phyloP scores from a whole-genome alignment of 2,797 vertebrate genomes.

The Lagodon rhomboides region DNA sequence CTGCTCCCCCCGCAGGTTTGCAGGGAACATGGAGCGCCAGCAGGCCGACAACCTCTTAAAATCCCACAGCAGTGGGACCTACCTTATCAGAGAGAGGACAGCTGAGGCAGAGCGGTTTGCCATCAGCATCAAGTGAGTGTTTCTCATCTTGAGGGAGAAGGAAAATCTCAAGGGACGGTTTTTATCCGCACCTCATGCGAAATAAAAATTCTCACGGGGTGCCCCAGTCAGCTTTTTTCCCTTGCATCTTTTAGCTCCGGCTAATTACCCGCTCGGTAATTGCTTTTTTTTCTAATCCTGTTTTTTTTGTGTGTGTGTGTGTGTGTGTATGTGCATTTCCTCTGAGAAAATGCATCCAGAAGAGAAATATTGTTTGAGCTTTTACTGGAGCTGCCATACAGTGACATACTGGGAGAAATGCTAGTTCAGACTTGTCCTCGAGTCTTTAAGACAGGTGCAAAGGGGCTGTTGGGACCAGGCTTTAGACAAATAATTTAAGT shows the following conservation, averaged over 20 bases:
- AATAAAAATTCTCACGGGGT: constrained; percentile 47
- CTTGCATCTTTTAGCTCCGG: constrained; percentile 43
- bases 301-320: constrained; percentile 8
- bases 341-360: constrained; percentile 32
- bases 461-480: constrained; percentile 21
- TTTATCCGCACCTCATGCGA: constrained; percentile 49
- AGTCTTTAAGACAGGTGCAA: constrained; percentile 37
- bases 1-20: constrained; percentile 88
- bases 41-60: constrained; percentile 97
- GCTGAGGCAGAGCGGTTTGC: constrained; percentile 97
- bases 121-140: constrained; percentile 97
- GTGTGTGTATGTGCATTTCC: neutral
- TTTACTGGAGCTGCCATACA: constrained; percentile 43
- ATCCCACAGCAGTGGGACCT: constrained; percentile 94
- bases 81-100: constrained; percentile 96
- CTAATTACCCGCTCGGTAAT: constrained; percentile 70
- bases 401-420: constrained; percentile 27
- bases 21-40: constrained; percentile 97
- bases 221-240: constrained; percentile 41
- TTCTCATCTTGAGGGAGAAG: constrained; percentile 17
- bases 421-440: constrained; percentile 32
- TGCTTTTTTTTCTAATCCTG: constrained; percentile 53
- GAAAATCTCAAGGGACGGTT: constrained; percentile 34
- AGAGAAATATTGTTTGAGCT: constrained; percentile 35
- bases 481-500: constrained; percentile 26